Conservation (phyloP, 2,113 vertebrate genomes). For the Monopterus albus region DNA sequence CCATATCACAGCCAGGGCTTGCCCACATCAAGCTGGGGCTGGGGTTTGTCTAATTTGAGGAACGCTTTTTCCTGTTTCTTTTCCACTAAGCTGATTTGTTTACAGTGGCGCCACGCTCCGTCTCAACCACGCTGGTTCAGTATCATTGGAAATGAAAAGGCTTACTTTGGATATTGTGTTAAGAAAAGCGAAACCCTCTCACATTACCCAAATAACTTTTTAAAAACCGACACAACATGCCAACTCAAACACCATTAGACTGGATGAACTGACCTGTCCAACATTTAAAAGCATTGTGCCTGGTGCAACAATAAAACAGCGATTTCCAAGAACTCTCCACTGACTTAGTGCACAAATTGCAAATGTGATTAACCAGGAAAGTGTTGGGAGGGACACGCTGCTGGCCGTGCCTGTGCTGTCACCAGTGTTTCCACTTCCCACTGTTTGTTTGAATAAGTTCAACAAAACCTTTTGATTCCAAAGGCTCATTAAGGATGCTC, state of each 20-base stretch:
- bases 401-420: slow-evolving; percentile 45
- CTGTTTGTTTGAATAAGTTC: slow-evolving; percentile 68
- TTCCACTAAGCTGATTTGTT: slow-evolving; percentile 70
- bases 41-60: slow-evolving; percentile 74
- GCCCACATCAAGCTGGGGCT: slow-evolving; percentile 65
- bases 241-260: slow-evolving; percentile 78
- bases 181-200: slow-evolving; percentile 73
- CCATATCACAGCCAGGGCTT: slow-evolving; percentile 74
- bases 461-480: slow-evolving; percentile 71
- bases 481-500: slow-evolving; percentile 73
- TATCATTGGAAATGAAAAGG: slow-evolving; percentile 77
- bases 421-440: slow-evolving; percentile 63
- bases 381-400: slow-evolving; percentile 42
- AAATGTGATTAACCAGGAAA: slow-evolving; percentile 68
- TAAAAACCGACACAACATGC: slow-evolving; percentile 62
- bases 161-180: slow-evolving; percentile 77
- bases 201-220: slow-evolving; percentile 74
- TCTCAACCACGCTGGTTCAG: slow-evolving; percentile 56
- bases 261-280: slow-evolving; percentile 77
- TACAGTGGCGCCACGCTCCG: slow-evolving; percentile 61
- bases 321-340: slow-evolving; percentile 70
- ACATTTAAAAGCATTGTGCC: slow-evolving; percentile 53
- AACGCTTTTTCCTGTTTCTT: slow-evolving; percentile 67
- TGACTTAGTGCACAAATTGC: slow-evolving; percentile 67
- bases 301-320: slow-evolving; percentile 73